Conservation (phyloP, 2,888 invertebrate species). For the Brachylomia viminalis region DNA sequence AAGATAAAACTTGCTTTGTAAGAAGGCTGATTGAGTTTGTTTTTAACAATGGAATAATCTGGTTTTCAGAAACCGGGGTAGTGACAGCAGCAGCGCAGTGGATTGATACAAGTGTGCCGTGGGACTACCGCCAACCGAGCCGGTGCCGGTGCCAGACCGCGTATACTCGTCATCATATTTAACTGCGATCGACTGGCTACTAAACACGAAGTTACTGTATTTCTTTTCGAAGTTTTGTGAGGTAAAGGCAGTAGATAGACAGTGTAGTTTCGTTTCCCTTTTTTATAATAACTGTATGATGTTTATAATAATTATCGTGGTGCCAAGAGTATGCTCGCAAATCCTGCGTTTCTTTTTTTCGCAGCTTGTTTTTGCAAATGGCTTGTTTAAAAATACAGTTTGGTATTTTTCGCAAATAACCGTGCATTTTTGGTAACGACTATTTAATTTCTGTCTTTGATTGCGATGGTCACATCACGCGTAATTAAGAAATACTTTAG, state of each 20-base stretch:
- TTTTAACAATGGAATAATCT: background rate
- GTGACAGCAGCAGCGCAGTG: background rate
- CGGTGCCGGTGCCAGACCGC: background rate
- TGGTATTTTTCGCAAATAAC: too few relatives aligned
- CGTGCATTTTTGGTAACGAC: background rate
- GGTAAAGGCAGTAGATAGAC: background rate
- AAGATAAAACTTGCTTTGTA: background rate
- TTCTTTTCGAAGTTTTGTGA: background rate
- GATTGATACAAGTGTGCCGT: background rate
- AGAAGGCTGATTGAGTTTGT: background rate
- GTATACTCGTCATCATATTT: background rate
- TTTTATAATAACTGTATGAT: background rate
- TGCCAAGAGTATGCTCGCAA: background rate
- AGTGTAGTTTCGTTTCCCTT: too few relatives aligned
- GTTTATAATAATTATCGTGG: too few relatives aligned
- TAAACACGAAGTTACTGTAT: constrained; percentile 7
- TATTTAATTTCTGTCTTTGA: background rate
- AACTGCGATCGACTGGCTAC: background rate
- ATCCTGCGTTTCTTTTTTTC: background rate
- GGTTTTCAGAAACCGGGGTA: constrained; percentile 5
- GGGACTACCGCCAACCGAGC: background rate
- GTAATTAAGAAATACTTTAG: background rate
- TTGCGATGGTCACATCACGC: background rate
- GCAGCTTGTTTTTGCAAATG: background rate
- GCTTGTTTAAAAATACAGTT: background rate